Percentiles rank a stretch among this genome's conserved stretches.
phyloP scores from a whole-genome alignment of 37 sponge, comb jelly and placozoan genomes.

The Bolinopsis microptera region DNA sequence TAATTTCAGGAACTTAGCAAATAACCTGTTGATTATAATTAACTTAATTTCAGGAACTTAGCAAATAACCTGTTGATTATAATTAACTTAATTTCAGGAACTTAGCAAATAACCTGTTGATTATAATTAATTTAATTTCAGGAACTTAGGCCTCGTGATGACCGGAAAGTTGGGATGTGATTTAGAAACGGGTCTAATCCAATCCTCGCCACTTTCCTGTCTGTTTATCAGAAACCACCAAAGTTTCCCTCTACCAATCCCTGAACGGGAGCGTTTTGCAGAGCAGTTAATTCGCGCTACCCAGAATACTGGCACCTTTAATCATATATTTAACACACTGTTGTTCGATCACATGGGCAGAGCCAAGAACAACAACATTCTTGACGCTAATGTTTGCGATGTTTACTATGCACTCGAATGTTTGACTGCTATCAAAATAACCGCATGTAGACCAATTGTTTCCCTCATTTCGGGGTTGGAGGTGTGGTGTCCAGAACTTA shows the following conservation, averaged over 20 bases:
- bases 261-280: neutral
- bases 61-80: no score
- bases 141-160: slow-evolving; percentile 25
- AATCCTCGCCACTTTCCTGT: slow-evolving; percentile 16
- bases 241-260: slow-evolving; percentile 9
- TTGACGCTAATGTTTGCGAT: slow-evolving; percentile 31
- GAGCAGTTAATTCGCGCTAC: neutral
- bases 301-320: neutral
- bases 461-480: neutral
- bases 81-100: slow-evolving; percentile 32
- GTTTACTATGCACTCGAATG: neutral
- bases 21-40: no score
- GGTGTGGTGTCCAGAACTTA: neutral
- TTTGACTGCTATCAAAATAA: neutral
- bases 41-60: no score
- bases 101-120: no score
- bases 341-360: slow-evolving; percentile 56
- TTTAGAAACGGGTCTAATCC: slow-evolving; percentile 22
- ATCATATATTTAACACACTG: slow-evolving; percentile 45
- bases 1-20: no score
- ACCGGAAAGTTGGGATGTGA: neutral
- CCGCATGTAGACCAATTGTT: neutral
- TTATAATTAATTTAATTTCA: no score
- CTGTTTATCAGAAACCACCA: slow-evolving; percentile 49
- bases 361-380: slow-evolving; percentile 48